Evolutionary conservation across 1,140 invertebrate genomes (phyloP).

Genomic region (Limonius californicus): DNA sequence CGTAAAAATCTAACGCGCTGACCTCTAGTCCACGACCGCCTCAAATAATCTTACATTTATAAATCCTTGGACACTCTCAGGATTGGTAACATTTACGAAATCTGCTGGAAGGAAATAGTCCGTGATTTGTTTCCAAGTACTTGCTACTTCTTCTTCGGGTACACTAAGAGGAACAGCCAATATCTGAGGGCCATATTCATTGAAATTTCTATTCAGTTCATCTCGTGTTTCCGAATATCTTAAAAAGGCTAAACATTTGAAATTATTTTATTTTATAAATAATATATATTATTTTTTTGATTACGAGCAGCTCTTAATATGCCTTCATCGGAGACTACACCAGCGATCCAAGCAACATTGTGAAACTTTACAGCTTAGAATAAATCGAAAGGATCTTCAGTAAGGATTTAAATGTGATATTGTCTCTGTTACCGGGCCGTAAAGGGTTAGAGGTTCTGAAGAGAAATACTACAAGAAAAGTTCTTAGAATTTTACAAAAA

Average conservation of each 20-base stretch:
- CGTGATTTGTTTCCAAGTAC: constrained; percentile 25
- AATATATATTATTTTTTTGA: not conserved
- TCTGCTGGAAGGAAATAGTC: constrained; percentile 29
- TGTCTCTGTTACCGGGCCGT: constrained; percentile 15
- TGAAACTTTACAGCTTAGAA: not conserved
- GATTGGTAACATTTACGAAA: constrained; percentile 26
- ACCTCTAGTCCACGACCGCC: too few species aligned
- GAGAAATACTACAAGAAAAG: constrained; percentile 20
- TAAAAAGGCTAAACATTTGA: constrained; percentile 22
- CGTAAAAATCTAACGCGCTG: too few species aligned
- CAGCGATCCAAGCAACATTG: constrained; percentile 64
- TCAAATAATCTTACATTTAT: constrained; percentile 36
- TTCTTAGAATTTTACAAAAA: too few species aligned
- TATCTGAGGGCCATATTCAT: constrained; percentile 17
- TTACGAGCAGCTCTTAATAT: constrained; percentile 57
- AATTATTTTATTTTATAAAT: not conserved
- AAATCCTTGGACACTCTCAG: constrained; percentile 29
- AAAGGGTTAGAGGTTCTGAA: constrained; percentile 27
- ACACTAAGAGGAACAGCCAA: constrained; percentile 23
- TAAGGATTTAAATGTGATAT: constrained; percentile 48
- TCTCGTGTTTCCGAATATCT: constrained; percentile 23
- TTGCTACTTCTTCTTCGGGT: not conserved
- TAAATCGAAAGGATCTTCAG: constrained; percentile 51
- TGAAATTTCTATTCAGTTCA: constrained; percentile 28
- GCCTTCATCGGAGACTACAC: constrained; percentile 62